phyloP scores from a whole-genome alignment of 2,888 invertebrate genomes.

The Scaptomyza tumidula region DNA sequence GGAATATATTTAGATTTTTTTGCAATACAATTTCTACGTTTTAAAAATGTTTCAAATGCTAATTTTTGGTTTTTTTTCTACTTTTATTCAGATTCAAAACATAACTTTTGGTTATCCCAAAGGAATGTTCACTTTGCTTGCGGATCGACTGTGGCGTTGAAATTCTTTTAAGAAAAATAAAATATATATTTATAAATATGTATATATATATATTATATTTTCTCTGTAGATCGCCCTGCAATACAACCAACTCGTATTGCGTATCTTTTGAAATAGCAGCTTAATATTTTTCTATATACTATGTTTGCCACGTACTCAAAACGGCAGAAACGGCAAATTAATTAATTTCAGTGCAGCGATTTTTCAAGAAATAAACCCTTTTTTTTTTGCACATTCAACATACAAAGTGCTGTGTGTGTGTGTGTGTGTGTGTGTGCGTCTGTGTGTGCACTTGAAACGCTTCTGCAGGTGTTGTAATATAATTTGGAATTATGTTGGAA shows the following conservation, averaged over 20 bases:
- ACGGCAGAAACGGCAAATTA: constrained; percentile 69
- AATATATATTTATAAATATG: no score
- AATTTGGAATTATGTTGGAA: constrained; percentile 78
- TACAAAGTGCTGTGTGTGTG: constrained; percentile 5
- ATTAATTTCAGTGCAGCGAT: constrained; percentile 79
- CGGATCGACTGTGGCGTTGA: no score
- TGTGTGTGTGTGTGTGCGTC: constrained; percentile 9
- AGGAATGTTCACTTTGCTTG: no score
- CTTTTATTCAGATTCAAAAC: no score
- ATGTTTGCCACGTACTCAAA: constrained; percentile 25
- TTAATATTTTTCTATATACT: constrained; percentile 33
- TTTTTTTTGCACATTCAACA: constrained; percentile 61
- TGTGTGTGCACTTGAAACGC: constrained; percentile 30
- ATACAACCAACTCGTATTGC: constrained; percentile 5
- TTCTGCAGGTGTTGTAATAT: constrained; percentile 77
- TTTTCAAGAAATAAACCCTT: constrained; percentile 77
- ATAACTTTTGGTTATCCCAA: background rate
- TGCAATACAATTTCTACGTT: no score
- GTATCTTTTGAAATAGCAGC: constrained; percentile 40
- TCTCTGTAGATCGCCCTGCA: background rate
- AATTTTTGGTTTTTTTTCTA: no score
- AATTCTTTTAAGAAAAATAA: no score
- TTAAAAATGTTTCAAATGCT: no score
- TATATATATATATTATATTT: background rate
- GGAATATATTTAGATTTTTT: no score